These are phyloP conservation scores for Illadopsis cleaveri DNA, from an alignment of 2,113 vertebrate genomes.

Conservation along the genomic window DNA sequence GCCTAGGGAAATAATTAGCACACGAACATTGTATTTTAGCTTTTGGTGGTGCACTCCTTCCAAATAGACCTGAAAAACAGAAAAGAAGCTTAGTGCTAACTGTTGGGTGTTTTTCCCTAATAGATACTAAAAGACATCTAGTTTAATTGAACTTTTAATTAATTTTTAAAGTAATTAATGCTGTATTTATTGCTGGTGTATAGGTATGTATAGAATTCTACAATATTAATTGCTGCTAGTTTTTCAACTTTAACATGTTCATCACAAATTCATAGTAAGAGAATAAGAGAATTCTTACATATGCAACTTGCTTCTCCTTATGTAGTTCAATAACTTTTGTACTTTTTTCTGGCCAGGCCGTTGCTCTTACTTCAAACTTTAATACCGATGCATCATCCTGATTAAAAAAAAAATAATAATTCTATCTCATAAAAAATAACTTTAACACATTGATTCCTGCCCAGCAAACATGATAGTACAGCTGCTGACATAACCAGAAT, in stretches of 20 bases:
- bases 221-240: background rate
- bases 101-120: rapidly evolving
- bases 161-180: background rate
- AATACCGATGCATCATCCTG: slow-evolving; percentile 84
- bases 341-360: slow-evolving; percentile 75
- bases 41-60: slow-evolving; percentile 87
- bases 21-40: slow-evolving; percentile 74
- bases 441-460: background rate
- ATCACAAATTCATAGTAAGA: background rate
- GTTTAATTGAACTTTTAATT: background rate
- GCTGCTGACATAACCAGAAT: slow-evolving; percentile 15
- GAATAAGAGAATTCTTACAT: slow-evolving; percentile 72
- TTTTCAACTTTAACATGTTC: background rate
- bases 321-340: slow-evolving; percentile 76
- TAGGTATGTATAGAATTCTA: background rate
- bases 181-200: background rate
- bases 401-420: background rate
- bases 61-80: slow-evolving; percentile 79
- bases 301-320: slow-evolving; percentile 59
- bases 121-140: background rate
- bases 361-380: slow-evolving; percentile 76
- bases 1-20: slow-evolving; percentile 81
- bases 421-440: background rate
- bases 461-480: background rate
- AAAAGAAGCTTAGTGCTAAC: background rate